Conservation (phyloP, 2,113 vertebrate genomes). For the Pygoscelis antarcticus region DNA sequence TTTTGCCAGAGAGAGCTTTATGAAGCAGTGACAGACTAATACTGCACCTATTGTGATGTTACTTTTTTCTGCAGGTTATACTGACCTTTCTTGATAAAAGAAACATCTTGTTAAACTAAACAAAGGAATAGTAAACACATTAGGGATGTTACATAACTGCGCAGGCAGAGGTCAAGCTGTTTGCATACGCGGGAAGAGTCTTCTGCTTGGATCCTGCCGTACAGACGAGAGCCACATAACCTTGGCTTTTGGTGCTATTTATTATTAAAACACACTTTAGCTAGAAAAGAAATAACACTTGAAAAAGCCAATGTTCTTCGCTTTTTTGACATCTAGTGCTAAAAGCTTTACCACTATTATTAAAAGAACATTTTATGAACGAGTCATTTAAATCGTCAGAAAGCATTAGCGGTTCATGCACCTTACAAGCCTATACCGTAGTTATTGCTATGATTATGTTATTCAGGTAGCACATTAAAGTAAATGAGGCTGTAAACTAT, state of each 20-base stretch:
- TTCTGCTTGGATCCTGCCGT: neutral
- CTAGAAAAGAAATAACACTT: slow-evolving; percentile 67
- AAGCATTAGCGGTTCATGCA: slow-evolving; percentile 66
- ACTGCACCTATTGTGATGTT: neutral
- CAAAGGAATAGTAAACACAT: slow-evolving; percentile 54
- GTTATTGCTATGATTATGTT: slow-evolving; percentile 79
- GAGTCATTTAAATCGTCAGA: slow-evolving; percentile 76
- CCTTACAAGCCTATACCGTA: slow-evolving; percentile 68
- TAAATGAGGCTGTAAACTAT: slow-evolving; percentile 79
- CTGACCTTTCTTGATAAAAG: slow-evolving; percentile 62
- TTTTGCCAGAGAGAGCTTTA: neutral
- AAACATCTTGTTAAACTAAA: slow-evolving; percentile 43
- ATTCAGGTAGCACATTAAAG: slow-evolving; percentile 79
- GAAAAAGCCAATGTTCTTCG: slow-evolving; percentile 63
- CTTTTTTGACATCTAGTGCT: slow-evolving; percentile 73
- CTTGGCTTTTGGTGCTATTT: slow-evolving; percentile 57
- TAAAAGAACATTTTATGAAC: slow-evolving; percentile 76
- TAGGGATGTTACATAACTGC: slow-evolving; percentile 46
- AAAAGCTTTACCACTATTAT: slow-evolving; percentile 74
- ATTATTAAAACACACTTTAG: slow-evolving; percentile 64
- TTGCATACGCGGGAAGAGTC: neutral
- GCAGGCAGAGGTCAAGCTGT: slow-evolving; percentile 41
- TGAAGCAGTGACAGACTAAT: neutral
- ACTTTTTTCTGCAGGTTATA: neutral
- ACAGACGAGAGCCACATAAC: slow-evolving; percentile 42